Conservation (phyloP, 2,888 invertebrate genomes). For the Troides oblongomaculatus region DNA sequence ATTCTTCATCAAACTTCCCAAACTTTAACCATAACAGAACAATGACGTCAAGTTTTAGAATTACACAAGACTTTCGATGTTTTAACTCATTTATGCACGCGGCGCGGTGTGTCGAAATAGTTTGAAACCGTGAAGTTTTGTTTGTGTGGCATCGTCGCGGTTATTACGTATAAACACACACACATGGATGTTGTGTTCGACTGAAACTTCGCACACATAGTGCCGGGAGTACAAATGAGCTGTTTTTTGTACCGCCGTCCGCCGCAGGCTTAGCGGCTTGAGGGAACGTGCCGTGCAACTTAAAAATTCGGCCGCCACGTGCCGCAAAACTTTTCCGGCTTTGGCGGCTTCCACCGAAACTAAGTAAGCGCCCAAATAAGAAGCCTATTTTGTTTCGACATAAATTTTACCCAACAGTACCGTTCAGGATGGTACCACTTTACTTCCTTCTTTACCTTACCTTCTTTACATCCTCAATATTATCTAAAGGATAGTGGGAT, state of each 20-base stretch:
- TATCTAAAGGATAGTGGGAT: too few relatives aligned
- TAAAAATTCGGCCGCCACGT: conserved; percentile 14
- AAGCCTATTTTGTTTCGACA: not conserved
- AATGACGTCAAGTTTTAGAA: not conserved
- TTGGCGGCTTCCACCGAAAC: not conserved
- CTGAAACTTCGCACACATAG: not conserved
- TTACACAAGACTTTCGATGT: not conserved
- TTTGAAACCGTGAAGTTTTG: not conserved
- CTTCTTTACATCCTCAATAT: too few relatives aligned
- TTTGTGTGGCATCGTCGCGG: not conserved
- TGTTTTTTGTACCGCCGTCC: not conserved
- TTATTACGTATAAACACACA: not conserved
- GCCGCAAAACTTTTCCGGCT: conserved; percentile 4
- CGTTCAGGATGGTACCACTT: too few relatives aligned
- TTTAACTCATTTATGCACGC: not conserved
- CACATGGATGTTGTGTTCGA: not conserved
- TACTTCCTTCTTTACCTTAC: too few relatives aligned
- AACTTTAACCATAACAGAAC: not conserved
- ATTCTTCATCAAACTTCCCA: not conserved
- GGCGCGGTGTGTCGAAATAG: not conserved
- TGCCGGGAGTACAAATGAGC: not conserved
- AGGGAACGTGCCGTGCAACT: conserved; percentile 11
- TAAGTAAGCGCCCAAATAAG: not conserved
- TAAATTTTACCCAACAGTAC: not conserved
- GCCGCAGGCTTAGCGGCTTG: not conserved